phyloP scores from a whole-genome alignment of 2,888 invertebrate genomes.

The Eupsilia transversa region DNA sequence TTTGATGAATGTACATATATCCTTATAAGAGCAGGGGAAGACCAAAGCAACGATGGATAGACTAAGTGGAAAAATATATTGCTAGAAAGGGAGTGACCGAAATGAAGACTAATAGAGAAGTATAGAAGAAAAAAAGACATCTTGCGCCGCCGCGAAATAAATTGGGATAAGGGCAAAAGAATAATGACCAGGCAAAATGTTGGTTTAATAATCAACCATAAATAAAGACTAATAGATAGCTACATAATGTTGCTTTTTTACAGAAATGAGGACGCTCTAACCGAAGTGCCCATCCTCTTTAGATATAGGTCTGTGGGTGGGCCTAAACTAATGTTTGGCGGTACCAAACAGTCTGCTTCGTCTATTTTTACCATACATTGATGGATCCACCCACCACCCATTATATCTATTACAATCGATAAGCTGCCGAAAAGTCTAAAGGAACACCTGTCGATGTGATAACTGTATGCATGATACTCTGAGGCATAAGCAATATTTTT shows the following conservation, averaged over 20 bases:
- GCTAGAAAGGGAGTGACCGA: too few relatives aligned
- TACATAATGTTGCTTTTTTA: not conserved
- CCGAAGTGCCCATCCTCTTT: not conserved
- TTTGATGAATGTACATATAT: too few relatives aligned
- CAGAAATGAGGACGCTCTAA: too few relatives aligned
- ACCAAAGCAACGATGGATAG: too few relatives aligned
- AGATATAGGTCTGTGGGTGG: not conserved
- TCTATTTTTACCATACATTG: slow-evolving; percentile 27
- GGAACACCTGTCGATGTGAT: not conserved
- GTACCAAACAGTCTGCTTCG: not conserved
- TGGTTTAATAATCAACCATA: too few relatives aligned
- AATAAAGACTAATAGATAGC: too few relatives aligned
- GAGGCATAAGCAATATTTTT: slow-evolving; percentile 32
- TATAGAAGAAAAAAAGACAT: not conserved
- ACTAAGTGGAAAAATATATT: too few relatives aligned
- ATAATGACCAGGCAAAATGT: too few relatives aligned
- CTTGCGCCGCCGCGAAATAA: not conserved
- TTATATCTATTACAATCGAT: slow-evolving; percentile 10
- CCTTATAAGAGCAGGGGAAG: too few relatives aligned
- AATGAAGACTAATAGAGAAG: not conserved
- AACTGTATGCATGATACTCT: not conserved
- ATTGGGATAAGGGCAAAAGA: not conserved
- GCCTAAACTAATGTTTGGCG: slow-evolving; percentile 23
- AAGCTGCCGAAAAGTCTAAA: not conserved
- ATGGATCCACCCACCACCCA: slow-evolving; percentile 1